Conservation (phyloP, 2,797 vertebrate genomes). For the Molothrus ater region DNA sequence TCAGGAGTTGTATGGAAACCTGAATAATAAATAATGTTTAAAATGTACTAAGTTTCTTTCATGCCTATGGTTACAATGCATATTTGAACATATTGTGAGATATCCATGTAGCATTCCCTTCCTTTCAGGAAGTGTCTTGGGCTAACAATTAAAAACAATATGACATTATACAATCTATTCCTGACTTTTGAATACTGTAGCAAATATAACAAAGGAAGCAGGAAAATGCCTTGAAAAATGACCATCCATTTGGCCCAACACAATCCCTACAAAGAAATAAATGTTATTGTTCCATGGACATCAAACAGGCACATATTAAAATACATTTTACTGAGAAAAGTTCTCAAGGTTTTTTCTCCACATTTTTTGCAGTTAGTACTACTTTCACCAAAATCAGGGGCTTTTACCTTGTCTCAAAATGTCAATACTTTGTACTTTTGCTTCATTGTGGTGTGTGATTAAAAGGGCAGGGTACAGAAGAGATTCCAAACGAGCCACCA, state of each 20-base stretch:
- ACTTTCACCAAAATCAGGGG: background rate
- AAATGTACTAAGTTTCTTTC: background rate
- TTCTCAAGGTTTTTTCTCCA: background rate
- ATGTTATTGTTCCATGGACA: background rate
- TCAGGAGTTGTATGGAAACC: background rate
- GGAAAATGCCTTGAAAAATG: background rate
- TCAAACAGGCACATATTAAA: background rate
- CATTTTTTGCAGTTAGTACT: background rate
- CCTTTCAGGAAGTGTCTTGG: background rate
- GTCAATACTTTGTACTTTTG: background rate
- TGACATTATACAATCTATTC: background rate
- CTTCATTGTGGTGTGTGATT: background rate
- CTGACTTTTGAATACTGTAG: background rate
- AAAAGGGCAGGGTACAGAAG: background rate
- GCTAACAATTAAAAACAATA: background rate
- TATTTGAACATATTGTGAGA: background rate
- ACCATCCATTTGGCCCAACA: accelerated
- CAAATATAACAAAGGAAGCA: background rate
- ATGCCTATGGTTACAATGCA: background rate
- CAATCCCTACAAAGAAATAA: background rate
- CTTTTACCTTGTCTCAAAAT: background rate
- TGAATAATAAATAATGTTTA: background rate
- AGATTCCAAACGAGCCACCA: background rate
- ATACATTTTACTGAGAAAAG: background rate
- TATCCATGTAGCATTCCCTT: background rate